Evolutionary conservation across 2,113 vertebrate genomes (phyloP), one percentile per base, ranked within the genome.

Genomic region (Mormyrus lacerda): DNA sequence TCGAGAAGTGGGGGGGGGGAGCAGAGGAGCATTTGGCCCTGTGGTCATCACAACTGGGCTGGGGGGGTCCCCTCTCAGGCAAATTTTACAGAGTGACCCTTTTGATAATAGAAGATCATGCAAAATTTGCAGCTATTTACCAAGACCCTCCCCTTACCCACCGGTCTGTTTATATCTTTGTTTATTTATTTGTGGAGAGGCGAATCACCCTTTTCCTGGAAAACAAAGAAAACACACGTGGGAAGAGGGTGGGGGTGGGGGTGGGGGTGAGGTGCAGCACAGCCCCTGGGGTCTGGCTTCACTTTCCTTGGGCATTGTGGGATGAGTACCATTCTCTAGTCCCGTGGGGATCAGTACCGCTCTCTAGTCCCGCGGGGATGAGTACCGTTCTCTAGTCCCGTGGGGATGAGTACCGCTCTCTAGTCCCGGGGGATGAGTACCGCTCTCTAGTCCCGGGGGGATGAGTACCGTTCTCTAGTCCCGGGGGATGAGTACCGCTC

Each of bases 1-100:
- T 90, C 85, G 91, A 89, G 89, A 92, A 91, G n/a, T n/a, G 92
- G 93, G 93, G 91, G 88, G 85, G 88, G 82, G 19, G 55, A 0
- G 53, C 55, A 24, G 19, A 24, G 19, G 7, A 21, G 6, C 55
- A 21, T 58, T 6, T 58, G 55, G 55, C 6, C 55, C 55, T 24
- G 55, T 58, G 55, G 21, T 24, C 19, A 24, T 58, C 5, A 24
- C 55, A n/a, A 21, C 55, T 58, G 19, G 21, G 17, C 17, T 53
- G 17, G 51, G 51, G 51, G 51, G 15, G n/a, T n/a, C 13, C 55
- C 55, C 55, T 55, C 17, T 2, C 55, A 6, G 21, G 21, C 1
- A 58, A 58, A 24, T 58, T 8, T 8, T 24, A 55, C 21, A 2
- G 53, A 58, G 55, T 58, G 55, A 58, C 55, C 51, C 51, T 53